A percentile compares a stretch with the other conserved stretches of the same genome.
Conservation (phyloP, 2,888 invertebrate genomes). For the Gymnocheta viridis region DNA sequence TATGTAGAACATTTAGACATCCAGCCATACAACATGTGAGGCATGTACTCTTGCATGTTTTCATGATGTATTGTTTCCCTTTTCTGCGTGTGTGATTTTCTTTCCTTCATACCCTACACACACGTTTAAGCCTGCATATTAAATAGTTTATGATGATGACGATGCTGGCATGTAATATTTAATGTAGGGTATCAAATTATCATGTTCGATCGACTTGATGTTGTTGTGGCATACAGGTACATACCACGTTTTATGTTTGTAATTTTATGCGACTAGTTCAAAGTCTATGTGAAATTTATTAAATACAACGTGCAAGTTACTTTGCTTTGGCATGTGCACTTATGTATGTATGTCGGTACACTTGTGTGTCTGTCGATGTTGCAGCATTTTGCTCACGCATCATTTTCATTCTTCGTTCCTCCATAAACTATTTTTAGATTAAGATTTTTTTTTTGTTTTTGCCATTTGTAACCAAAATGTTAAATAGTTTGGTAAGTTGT, state of each 20-base stretch:
- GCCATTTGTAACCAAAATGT: constrained; percentile 58
- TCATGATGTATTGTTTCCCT: constrained; percentile 25
- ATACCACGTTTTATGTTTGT: constrained; percentile 24
- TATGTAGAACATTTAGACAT: constrained; percentile 44
- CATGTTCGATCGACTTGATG: constrained; percentile 45
- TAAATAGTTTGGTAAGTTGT: constrained; percentile 66
- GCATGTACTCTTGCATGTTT: constrained; percentile 60
- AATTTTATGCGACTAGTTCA: constrained; percentile 48
- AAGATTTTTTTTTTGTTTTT: neutral
- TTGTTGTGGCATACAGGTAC: constrained; percentile 23
- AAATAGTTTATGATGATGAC: constrained; percentile 36
- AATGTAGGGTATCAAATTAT: constrained; percentile 62
- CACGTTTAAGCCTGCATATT: constrained; percentile 27
- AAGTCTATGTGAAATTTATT: constrained; percentile 69
- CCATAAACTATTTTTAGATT: constrained; percentile 64
- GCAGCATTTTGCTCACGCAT: constrained; percentile 62
- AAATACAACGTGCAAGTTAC: constrained; percentile 55
- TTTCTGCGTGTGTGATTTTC: constrained; percentile 17
- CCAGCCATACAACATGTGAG: constrained; percentile 47
- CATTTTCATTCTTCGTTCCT: constrained; percentile 54
- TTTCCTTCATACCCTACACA: constrained; percentile 25
- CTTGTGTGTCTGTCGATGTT: constrained; percentile 19
- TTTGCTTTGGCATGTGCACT: constrained; percentile 32
- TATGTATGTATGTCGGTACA: neutral
- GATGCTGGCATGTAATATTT: constrained; percentile 36